phyloP scores from a whole-genome alignment of 2,888 invertebrate species.

The Agrotis ipsilon region DNA sequence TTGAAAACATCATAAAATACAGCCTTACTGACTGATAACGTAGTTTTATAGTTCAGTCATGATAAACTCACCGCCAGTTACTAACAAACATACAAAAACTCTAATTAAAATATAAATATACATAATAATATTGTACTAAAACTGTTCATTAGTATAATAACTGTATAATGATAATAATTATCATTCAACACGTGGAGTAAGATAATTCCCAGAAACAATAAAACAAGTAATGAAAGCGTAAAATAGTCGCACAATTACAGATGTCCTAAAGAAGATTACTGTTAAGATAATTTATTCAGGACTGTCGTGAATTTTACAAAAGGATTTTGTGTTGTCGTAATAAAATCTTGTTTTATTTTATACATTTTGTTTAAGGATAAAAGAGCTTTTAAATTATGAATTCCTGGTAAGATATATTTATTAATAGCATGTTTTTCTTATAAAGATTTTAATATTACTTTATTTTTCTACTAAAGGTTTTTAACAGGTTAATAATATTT shows the following conservation, averaged over 20 bases:
- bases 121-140: too few relatives aligned
- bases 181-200: background rate
- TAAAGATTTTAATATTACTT: conserved; percentile 4
- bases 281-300: conserved; percentile 30
- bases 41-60: too few relatives aligned
- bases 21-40: too few relatives aligned
- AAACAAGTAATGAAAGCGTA: conserved; percentile 17
- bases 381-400: conserved; percentile 32
- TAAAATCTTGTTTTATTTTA: conserved; percentile 29
- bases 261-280: conserved; percentile 31
- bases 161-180: background rate
- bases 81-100: too few relatives aligned
- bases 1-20: too few relatives aligned
- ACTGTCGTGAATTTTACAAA: conserved; percentile 5
- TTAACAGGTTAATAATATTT: background rate
- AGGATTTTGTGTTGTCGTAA: conserved; percentile 29
- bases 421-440: conserved; percentile 11
- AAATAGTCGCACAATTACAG: conserved; percentile 25
- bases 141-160: background rate
- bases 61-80: too few relatives aligned
- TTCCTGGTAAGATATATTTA: conserved; percentile 19
- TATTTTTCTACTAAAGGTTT: background rate
- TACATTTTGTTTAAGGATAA: conserved; percentile 14
- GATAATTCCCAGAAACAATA: conserved; percentile 25
- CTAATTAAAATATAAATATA: too few relatives aligned